A percentile compares a stretch with the other conserved stretches of the same genome.
Evolutionary conservation across 1,140 invertebrate genomes (phyloP).

Genomic region (Lepidotrigona ventralis): DNA sequence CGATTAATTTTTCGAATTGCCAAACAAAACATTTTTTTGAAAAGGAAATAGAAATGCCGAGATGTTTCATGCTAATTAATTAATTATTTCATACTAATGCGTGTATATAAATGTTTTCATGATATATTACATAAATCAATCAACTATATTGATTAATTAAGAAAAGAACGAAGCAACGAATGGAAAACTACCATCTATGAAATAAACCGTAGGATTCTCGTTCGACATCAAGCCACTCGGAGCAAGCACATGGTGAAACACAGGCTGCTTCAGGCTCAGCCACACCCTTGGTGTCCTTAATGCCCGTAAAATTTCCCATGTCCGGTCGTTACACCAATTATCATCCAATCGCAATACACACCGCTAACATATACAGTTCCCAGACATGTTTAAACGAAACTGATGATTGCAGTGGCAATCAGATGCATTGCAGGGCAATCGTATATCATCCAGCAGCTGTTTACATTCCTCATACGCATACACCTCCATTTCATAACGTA

Average conservation of each 20-base stretch:
- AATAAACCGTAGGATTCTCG: conserved; percentile 74
- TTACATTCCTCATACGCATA: conserved; percentile 69
- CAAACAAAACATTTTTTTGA: background rate
- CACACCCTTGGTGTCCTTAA: conserved; percentile 70
- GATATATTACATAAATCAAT: background rate
- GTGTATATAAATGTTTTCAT: background rate
- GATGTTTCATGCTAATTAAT: background rate
- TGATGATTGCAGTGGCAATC: conserved; percentile 63
- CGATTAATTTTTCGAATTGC: background rate
- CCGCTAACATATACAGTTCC: conserved; percentile 60
- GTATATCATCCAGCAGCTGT: conserved; percentile 72
- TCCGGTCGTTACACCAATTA: conserved; percentile 72
- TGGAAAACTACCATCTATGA: conserved; percentile 32
- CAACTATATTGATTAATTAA: conserved; percentile 8
- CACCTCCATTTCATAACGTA: conserved; percentile 55
- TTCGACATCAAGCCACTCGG: conserved; percentile 76
- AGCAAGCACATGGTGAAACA: conserved; percentile 69
- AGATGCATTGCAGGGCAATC: conserved; percentile 73
- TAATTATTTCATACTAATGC: background rate
- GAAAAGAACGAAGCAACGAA: background rate
- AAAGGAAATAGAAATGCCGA: background rate
- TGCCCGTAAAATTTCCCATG: conserved; percentile 75
- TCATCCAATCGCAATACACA: conserved; percentile 70
- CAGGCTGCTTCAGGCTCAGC: conserved; percentile 62
- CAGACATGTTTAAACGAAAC: conserved; percentile 66